Evolutionary conservation across 2,113 vertebrate species (phyloP), one percentile per base, ranked within the genome.

Genomic region (Hippoglossus stenolepis): DNA sequence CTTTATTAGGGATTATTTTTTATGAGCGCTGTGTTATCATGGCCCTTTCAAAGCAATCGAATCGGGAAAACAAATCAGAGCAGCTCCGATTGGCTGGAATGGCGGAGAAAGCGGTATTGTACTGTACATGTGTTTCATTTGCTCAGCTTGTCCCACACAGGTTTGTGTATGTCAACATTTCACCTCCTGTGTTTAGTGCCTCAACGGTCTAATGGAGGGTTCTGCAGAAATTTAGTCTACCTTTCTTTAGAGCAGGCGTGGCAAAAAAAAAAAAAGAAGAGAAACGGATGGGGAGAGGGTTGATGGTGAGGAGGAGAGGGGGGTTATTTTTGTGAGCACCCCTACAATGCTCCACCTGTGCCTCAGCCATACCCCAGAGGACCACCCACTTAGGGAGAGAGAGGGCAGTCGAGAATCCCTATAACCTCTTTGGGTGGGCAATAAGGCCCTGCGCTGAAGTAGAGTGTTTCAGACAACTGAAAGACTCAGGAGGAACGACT

Each of bases 391-490:
- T 94, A 94, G 93, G 94, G 91, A 87, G 86, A 89, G 82, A 93
- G 89, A 93, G 92, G 83, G 89, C 91, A 91, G 90, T 91, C 65
- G 87, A 91, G 92, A 94, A 93, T 93, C 90, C 92, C 90, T 90
- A 92, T 94, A 95, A 95, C 94, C 94, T 93, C 93, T 87, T 92
- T 95, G 94, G 94, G 94, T 95, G 94, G 94, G 94, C 94, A 94
- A 91, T 82, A 92, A 94, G 93, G 92, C 90, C 93, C 88, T 88
- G 87, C 83, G 82, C 92, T 93, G 89, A 91, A 94, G 86, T 90
- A 89, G 87, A 94, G 91, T 90, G 89, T 94, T 93, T 91, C 80
- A 94, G 89, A 92, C 92, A 89, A 94, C 86, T 92, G 86, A 93
- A 91, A 91, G 89, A 87, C 84, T 87, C 81, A 77, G 87, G 88